Evolutionary conservation across 2,797 vertebrate species (phyloP).

Genomic region (Rhinatrema bivittatum): DNA sequence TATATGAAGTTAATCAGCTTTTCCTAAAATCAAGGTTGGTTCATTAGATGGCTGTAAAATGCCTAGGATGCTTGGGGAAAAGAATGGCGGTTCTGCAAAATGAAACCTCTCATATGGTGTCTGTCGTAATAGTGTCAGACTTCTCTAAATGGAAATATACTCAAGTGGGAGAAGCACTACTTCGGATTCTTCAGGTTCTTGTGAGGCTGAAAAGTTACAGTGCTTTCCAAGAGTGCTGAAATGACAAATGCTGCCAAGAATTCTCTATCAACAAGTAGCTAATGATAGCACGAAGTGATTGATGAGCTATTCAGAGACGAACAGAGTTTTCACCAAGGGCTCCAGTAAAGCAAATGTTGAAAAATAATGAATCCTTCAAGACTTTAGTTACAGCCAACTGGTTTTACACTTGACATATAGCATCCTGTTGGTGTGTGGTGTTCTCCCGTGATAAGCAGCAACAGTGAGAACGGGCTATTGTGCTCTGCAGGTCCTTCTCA

Average conservation of each 20-base stretch:
- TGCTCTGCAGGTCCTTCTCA: too few species aligned
- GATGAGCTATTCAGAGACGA: not conserved
- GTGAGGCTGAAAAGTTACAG: not conserved
- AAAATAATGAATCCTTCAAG: not conserved
- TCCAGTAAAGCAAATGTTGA: constrained; percentile 1
- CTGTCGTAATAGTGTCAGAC: too few species aligned
- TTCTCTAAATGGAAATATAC: too few species aligned
- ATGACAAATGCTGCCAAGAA: not conserved
- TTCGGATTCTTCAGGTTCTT: not conserved
- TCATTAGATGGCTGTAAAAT: too few species aligned
- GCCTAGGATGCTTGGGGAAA: too few species aligned
- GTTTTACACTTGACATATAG: not conserved
- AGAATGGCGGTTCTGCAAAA: too few species aligned
- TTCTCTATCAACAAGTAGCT: not conserved
- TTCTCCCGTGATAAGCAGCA: too few species aligned
- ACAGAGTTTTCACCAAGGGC: not conserved
- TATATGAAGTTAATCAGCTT: too few species aligned
- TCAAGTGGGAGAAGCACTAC: not conserved
- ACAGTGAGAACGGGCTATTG: too few species aligned
- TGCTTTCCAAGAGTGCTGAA: not conserved
- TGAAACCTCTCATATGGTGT: too few species aligned
- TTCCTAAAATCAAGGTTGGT: too few species aligned
- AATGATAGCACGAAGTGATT: not conserved
- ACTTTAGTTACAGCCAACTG: constrained; percentile 8
- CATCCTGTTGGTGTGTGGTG: not conserved